A percentile compares a stretch with the other conserved stretches of the same genome.
Conservation (phyloP, 2,113 vertebrate genomes). For the Nycticryphes semicollaris region DNA sequence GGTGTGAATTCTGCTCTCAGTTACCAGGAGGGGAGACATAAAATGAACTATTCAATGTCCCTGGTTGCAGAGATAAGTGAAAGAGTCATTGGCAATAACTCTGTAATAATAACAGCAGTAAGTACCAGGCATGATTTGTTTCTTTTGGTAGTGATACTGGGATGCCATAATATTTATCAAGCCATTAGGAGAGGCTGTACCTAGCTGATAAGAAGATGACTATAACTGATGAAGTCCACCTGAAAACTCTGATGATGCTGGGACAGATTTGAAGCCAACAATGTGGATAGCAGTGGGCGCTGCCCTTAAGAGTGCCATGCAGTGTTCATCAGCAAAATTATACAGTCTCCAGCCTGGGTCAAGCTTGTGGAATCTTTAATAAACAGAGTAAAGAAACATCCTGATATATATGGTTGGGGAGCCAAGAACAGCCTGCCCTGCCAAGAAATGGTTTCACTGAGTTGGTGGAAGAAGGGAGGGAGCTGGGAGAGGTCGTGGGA, state of each 20-base stretch:
- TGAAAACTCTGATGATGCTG: constrained; percentile 63
- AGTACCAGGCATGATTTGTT: constrained; percentile 76
- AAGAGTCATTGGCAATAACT: constrained; percentile 70
- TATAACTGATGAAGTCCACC: constrained; percentile 73
- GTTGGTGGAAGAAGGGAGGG: not conserved
- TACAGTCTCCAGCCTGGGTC: constrained; percentile 27
- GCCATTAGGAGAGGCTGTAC: constrained; percentile 75
- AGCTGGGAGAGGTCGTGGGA: not conserved
- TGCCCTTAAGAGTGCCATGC: constrained; percentile 43
- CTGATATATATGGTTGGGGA: not conserved
- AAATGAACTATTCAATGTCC: constrained; percentile 70
- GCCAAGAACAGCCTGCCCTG: not conserved
- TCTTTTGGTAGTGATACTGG: constrained; percentile 72
- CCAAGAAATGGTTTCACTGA: not conserved
- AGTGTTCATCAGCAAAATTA: constrained; percentile 62
- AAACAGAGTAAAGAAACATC: constrained; percentile 18
- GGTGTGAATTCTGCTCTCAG: constrained; percentile 56
- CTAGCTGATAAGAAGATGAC: constrained; percentile 81
- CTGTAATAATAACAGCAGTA: constrained; percentile 69
- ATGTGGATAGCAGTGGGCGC: not conserved
- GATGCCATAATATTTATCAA: constrained; percentile 78
- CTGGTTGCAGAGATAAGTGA: constrained; percentile 78
- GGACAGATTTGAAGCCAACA: constrained; percentile 60
- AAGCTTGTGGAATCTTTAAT: constrained; percentile 52
- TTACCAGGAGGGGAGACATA: constrained; percentile 69